Base-by-base conservation (phyloP, 2,888 invertebrate genomes). In the Euphydryas editha region DNA sequence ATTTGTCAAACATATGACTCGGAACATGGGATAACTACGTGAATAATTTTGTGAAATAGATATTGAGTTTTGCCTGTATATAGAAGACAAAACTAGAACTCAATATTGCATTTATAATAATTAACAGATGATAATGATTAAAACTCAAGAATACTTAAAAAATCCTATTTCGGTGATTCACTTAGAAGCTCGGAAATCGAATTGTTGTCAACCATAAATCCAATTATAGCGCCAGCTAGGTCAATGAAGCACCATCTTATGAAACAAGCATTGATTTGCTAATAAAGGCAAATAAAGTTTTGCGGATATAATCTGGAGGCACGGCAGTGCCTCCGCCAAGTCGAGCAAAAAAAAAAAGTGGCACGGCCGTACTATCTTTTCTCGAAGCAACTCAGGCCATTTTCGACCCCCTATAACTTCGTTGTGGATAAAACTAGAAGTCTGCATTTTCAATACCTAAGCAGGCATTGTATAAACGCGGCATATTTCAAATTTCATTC, bases 181-280 rank as follows among this genome's bases (percentile, higher is more conserved):
- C 42, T 44, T n/a, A 6, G 15, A 6, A 44, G n/a, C 42, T 44
- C n/a, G 42, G 42, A n/a, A 44, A 44, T 44, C 42, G 42, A 15
- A 44, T 44, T 44, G n/a, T n/a, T n/a, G 42, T 44, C 42, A 44
- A 44, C 42, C 15, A 44, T n/a, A n/a, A 44, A 15, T n/a, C 42
- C 42, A 44, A 44, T 44, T 44, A 44, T n/a, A 44, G 42, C 5
- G 42, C 15, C n/a, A n/a, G n/a, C 42, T 44, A n/a, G n/a, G 42
- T 44, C n/a, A 44, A 44, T 44, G 42, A 6, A 44, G 5, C n/a
- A n/a, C n/a, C 49, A 24, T 51, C 24, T 51, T 15, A 51, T 21
- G 49, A 51, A 24, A 51, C 49, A 24, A 51, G 24, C 24, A n/a
- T 24, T 47, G 13, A 47, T 47, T 21, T 24, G 15, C n/a, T 21